These are phyloP conservation scores for Pyrocoelia pectoralis DNA, from an alignment of 2,888 invertebrate genomes.

Conservation along the genomic window DNA sequence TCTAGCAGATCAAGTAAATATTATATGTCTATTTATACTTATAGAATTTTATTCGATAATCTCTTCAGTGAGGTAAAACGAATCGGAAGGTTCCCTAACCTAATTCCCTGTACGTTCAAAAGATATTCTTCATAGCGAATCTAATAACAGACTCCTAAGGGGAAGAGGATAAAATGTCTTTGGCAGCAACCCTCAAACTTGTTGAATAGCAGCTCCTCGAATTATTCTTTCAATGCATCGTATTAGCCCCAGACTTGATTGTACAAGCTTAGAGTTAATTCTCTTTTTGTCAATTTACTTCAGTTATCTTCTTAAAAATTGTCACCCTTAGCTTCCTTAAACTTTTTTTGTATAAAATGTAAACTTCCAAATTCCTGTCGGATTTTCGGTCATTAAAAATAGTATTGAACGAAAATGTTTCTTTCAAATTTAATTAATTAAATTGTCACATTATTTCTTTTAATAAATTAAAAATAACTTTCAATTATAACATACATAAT, in stretches of 20 bases:
- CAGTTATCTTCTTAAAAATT: too few relatives aligned
- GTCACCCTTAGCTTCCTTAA: not conserved
- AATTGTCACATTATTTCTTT: too few relatives aligned
- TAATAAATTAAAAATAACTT: too few relatives aligned
- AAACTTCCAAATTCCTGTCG: too few relatives aligned
- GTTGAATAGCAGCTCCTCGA: slow-evolving; percentile 37
- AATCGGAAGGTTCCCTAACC: slow-evolving; percentile 41
- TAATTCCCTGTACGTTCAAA: slow-evolving; percentile 41
- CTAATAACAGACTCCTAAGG: slow-evolving; percentile 39
- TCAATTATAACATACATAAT: too few relatives aligned
- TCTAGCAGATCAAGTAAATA: slow-evolving; percentile 14
- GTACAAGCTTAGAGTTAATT: not conserved
- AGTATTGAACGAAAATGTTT: too few relatives aligned
- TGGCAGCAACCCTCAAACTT: slow-evolving; percentile 39
- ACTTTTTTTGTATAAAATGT: not conserved
- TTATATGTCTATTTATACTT: slow-evolving; percentile 34
- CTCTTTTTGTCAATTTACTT: not conserved
- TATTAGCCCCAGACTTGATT: slow-evolving; percentile 9
- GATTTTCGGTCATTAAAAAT: too few relatives aligned
- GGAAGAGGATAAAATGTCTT: slow-evolving; percentile 41
- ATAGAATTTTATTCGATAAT: slow-evolving; percentile 38
- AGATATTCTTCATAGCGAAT: slow-evolving; percentile 40
- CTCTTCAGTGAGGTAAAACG: slow-evolving; percentile 39
- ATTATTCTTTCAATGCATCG: slow-evolving; percentile 24
- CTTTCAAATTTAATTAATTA: too few relatives aligned